Conservation (phyloP, 1,140 invertebrate genomes). For the Leucophenga varia region DNA sequence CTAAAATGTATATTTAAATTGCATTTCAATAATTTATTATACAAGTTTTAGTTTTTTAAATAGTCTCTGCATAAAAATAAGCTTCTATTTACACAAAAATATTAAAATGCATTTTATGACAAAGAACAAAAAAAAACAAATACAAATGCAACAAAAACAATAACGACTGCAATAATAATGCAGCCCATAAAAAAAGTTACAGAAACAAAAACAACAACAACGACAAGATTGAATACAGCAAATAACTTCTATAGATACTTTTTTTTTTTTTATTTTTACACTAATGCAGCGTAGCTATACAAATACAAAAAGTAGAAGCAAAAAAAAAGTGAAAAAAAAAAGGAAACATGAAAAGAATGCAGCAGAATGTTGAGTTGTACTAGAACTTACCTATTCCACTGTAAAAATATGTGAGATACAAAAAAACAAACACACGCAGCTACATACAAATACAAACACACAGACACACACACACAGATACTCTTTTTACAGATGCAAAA, state of each 20-base stretch:
- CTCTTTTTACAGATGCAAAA: no score
- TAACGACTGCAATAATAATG: slow-evolving; percentile 7
- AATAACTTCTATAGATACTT: no score
- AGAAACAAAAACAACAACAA: slow-evolving; percentile 16
- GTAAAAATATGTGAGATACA: slow-evolving; percentile 37
- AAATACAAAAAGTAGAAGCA: slow-evolving; percentile 1
- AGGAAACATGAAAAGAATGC: slow-evolving; percentile 17
- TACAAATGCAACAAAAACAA: no score
- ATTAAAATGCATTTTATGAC: no score
- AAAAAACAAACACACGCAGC: slow-evolving; percentile 12
- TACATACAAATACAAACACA: background rate
- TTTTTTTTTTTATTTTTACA: no score
- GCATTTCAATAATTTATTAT: no score
- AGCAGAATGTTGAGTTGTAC: slow-evolving; percentile 9
- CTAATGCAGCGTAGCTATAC: background rate
- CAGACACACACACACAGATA: background rate
- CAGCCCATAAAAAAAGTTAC: slow-evolving; percentile 20
- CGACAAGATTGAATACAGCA: slow-evolving; percentile 11
- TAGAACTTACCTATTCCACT: slow-evolving; percentile 51
- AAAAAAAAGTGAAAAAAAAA: slow-evolving; percentile 20
- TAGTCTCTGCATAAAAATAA: no score
- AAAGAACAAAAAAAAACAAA: no score
- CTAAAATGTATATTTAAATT: no score
- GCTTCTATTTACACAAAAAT: no score
- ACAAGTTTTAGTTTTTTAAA: no score